Base-by-base conservation (phyloP, 2,888 invertebrate species). In the Ischnura elegans region DNA sequence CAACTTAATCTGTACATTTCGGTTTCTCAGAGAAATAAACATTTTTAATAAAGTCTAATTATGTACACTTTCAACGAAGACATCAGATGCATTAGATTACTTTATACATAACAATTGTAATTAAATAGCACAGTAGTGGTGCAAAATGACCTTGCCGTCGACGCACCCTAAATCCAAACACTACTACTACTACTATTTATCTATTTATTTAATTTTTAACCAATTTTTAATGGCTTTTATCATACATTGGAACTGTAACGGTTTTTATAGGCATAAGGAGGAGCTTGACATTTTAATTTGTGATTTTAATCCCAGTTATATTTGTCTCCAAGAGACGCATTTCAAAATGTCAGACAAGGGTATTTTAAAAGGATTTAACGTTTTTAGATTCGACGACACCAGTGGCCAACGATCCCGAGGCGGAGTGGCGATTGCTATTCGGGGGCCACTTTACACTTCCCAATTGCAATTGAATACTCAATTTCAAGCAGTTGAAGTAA, bases 361-460 rank as follows among this genome's bases (percentile, higher is more conserved):
- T 36, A 76, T 76, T 76, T 36, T 76, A 76, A 36, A 36, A 13
- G n/a, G n/a, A 5, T n/a, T 76, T 36, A 29, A 36, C 76, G 76
- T 76, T 76, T 76, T 76, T 76, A 76, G 76, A 76, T 76, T 76
- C 3, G 76, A 76, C 76, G 76, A 76, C 76, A 76, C 76, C 76
- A 29, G 76, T 76, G 36, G 36, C 25, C 76, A 29, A n/a, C 36
- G 76, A 6, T 10, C 76, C 76, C 76, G 36, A 36, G 36, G 76
- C 16, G 76, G 29, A 76, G 76, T 76, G 36, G 76, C 36, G 16
- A 36, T 76, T 76, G 76, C 76, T 6, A 36, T 13, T n/a, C 29
- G 76, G n/a, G 76, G 13, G 76, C 29, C 76, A 29, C 36, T 76
- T 10, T 76, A 76, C 76, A 76, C 76, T 36, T 76, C 76, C n/a